A percentile compares a stretch with the other conserved stretches of the same genome.
Conservation (phyloP, 2,888 invertebrate genomes). For the Meiosimyza decipiens region DNA sequence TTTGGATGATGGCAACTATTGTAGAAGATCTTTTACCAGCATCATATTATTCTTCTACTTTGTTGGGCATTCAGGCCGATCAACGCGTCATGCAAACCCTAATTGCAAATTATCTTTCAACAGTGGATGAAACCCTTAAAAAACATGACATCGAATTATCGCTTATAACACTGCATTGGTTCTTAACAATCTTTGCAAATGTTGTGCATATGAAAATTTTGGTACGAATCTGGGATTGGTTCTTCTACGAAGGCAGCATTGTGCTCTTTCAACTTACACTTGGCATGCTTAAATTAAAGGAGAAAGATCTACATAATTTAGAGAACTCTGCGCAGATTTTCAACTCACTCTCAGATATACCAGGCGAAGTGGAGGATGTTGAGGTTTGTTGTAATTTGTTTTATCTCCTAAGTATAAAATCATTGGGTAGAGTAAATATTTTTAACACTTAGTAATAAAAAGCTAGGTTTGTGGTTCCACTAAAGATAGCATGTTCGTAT, state of each 20-base stretch:
- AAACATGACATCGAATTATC: slow-evolving; percentile 96
- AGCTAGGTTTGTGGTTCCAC: too few relatives aligned
- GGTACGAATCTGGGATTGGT: slow-evolving; percentile 93
- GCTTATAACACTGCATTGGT: slow-evolving; percentile 97
- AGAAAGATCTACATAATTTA: slow-evolving; percentile 81
- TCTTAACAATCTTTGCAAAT: slow-evolving; percentile 94
- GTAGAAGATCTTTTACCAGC: slow-evolving; percentile 98
- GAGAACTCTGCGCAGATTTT: slow-evolving; percentile 99
- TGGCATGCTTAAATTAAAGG: slow-evolving; percentile 92
- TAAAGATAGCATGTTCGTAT: too few relatives aligned
- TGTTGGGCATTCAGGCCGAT: slow-evolving; percentile 93
- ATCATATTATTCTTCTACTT: slow-evolving; percentile 94
- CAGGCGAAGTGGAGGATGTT: slow-evolving; percentile 92
- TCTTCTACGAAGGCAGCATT: slow-evolving; percentile 95
- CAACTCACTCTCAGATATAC: slow-evolving; percentile 95
- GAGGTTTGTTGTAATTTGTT: slow-evolving; percentile 45
- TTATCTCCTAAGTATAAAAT: too few relatives aligned
- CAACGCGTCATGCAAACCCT: slow-evolving; percentile 94
- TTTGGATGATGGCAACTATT: slow-evolving; percentile 99
- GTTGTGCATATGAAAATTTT: slow-evolving; percentile 96
- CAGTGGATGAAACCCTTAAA: slow-evolving; percentile 88
- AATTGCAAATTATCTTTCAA: slow-evolving; percentile 88
- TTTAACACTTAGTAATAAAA: too few relatives aligned
- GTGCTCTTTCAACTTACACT: slow-evolving; percentile 94
- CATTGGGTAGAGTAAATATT: too few relatives aligned